These are phyloP conservation scores for Coracias cyanogaster DNA, from an alignment of 2,797 vertebrate species.

Conservation along the genomic window DNA sequence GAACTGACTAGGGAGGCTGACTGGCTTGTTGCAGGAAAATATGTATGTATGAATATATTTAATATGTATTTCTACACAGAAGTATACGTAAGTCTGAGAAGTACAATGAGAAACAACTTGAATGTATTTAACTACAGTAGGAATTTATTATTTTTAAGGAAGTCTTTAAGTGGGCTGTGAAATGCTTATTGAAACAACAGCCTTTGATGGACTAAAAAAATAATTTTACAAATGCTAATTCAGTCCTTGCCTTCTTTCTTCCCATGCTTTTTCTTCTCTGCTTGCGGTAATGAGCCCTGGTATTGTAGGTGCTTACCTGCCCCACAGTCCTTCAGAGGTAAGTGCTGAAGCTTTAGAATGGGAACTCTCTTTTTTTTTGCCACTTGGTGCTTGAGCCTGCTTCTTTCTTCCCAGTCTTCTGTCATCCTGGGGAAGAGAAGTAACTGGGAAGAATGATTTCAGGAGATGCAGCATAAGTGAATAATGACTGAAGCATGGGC, in stretches of 20 bases:
- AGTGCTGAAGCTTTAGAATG: background rate
- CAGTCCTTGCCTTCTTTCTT: background rate
- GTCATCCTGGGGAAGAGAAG: background rate
- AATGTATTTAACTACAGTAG: background rate
- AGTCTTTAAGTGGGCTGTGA: background rate
- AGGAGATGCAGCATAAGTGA: background rate
- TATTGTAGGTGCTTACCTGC: background rate
- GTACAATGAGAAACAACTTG: background rate
- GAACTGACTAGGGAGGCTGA: background rate
- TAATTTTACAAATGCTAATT: background rate
- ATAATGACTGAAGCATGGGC: background rate
- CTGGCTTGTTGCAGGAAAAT: background rate
- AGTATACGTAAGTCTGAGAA: background rate
- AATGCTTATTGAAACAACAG: background rate
- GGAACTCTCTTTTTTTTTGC: background rate
- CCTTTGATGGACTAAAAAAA: background rate
- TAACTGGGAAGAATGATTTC: background rate
- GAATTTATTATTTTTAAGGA: background rate
- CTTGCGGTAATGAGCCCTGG: background rate
- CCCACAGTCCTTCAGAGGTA: background rate
- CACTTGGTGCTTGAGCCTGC: background rate
- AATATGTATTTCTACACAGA: background rate
- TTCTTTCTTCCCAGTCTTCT: background rate
- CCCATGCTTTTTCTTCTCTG: background rate
- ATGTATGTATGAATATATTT: background rate